Percentiles rank a stretch among this genome's conserved stretches.
These are phyloP conservation scores for Graptemys geographica DNA, from an alignment of 2,797 vertebrate genomes.

Conservation along the genomic window DNA sequence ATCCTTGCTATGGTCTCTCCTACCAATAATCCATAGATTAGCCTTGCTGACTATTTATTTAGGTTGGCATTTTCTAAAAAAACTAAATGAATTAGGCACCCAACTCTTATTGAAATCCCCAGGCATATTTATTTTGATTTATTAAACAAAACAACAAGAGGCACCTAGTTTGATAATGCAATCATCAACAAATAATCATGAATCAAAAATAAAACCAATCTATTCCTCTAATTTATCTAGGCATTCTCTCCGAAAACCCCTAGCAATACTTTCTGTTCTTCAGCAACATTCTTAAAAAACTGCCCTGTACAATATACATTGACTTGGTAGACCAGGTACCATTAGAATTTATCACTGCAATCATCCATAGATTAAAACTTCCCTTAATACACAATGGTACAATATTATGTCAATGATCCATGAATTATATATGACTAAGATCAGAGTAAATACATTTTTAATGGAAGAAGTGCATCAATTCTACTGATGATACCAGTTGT, in stretches of 20 bases:
- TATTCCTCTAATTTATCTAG: background rate
- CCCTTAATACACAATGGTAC: constrained; percentile 47
- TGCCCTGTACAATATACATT: background rate
- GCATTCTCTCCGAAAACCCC: background rate
- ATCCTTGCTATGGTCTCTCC: background rate
- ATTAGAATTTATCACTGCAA: constrained; percentile 43
- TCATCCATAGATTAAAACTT: constrained; percentile 37
- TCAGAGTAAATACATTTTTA: constrained; percentile 42
- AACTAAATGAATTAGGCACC: background rate
- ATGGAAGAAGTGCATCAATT: constrained; percentile 29
- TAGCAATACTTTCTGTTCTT: background rate
- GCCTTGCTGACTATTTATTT: background rate
- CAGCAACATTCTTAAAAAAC: background rate
- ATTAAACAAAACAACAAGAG: background rate
- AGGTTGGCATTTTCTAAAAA: background rate
- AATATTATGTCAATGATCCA: constrained; percentile 45
- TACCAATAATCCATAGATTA: constrained; percentile 21
- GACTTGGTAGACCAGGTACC: background rate
- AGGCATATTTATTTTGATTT: background rate
- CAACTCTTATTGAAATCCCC: background rate
- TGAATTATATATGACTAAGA: constrained; percentile 60
- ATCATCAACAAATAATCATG: background rate
- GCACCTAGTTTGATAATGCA: background rate
- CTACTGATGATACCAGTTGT: constrained; percentile 26
- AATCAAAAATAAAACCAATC: background rate